Percentiles rank a stretch among this genome's conserved stretches.
Conservation (phyloP, 2,113 vertebrate genomes). For the Callithrix jacchus region DNA sequence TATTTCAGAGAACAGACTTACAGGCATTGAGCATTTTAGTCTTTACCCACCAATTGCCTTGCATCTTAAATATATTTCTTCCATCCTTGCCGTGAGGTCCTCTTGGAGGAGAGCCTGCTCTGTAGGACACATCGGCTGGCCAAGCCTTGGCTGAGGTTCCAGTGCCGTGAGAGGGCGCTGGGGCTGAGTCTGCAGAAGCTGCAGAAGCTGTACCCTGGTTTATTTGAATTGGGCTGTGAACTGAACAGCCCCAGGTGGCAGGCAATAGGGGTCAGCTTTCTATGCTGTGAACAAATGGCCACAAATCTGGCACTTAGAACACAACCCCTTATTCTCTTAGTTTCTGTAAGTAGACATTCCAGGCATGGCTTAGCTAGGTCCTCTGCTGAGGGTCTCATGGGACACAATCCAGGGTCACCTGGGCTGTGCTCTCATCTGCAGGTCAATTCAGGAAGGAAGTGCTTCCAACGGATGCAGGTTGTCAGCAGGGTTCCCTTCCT, state of each 20-base stretch:
- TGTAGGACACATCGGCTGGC: rapidly evolving
- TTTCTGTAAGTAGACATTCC: background rate
- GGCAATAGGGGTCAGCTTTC: background rate
- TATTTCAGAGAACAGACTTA: background rate
- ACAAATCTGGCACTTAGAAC: background rate
- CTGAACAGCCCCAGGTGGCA: rapidly evolving
- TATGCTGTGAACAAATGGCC: no score
- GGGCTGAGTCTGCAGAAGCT: no score
- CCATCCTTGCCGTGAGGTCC: background rate
- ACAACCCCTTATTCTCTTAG: rapidly evolving
- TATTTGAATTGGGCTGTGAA: background rate
- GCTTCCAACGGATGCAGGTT: background rate
- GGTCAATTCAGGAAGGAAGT: no score
- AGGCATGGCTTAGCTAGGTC: background rate
- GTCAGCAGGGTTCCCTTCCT: background rate
- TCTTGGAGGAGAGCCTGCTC: background rate
- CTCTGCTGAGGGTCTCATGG: background rate
- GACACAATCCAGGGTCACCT: rapidly evolving
- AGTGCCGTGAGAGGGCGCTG: rapidly evolving
- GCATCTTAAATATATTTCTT: background rate
- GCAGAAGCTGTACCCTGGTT: no score
- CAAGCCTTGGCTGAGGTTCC: rapidly evolving
- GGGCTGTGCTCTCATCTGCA: background rate
- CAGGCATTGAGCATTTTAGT: rapidly evolving
- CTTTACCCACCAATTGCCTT: rapidly evolving